A percentile compares a stretch with the other conserved stretches of the same genome.
These are phyloP conservation scores for Hypotaenidia okinawae DNA, from an alignment of 2,797 vertebrate species.

Conservation along the genomic window DNA sequence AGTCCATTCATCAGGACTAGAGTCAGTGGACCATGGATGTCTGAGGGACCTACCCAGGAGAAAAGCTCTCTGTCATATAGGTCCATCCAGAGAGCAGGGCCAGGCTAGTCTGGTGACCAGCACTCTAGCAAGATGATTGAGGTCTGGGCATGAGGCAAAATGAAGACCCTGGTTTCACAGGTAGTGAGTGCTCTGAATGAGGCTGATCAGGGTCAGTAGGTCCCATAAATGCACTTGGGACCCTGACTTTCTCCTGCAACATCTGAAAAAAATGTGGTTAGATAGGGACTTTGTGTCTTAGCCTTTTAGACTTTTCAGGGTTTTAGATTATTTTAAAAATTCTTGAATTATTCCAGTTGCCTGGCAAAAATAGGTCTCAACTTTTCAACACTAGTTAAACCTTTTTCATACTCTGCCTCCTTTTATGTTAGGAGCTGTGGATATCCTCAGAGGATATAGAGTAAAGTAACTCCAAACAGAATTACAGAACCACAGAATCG, in stretches of 20 bases:
- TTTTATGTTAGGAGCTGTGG: neutral
- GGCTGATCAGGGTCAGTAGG: neutral
- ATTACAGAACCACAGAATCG: too few relatives aligned
- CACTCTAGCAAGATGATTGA: neutral
- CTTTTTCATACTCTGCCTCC: rapidly evolving
- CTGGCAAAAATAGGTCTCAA: neutral
- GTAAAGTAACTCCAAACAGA: neutral
- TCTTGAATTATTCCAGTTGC: neutral
- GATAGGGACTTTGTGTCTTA: neutral
- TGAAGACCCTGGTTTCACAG: rapidly evolving
- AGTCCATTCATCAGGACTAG: neutral
- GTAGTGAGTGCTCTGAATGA: neutral
- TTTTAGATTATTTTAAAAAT: neutral
- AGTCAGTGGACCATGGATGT: neutral
- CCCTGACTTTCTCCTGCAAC: neutral
- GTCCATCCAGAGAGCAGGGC: neutral
- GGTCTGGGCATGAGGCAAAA: neutral
- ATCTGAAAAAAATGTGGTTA: neutral
- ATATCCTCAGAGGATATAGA: neutral
- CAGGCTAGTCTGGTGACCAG: neutral
- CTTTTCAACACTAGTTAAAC: neutral
- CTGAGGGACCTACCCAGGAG: neutral
- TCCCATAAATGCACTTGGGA: neutral
- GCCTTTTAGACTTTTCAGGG: neutral
- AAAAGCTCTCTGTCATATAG: neutral